Conservation (phyloP, 2,888 invertebrate species). For the Leptura quadrifasciata region DNA sequence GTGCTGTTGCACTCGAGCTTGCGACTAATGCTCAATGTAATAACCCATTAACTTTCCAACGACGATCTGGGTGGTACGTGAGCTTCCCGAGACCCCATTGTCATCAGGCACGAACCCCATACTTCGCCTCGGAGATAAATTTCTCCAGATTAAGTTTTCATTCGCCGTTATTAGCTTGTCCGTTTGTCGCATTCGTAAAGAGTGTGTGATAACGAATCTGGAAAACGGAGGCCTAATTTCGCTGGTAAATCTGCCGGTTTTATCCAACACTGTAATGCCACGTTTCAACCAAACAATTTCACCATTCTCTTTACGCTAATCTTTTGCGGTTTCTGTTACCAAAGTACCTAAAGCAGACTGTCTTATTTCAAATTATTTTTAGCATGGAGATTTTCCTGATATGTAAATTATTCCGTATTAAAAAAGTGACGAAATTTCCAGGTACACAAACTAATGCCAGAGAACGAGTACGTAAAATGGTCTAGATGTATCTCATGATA, state of each 20-base stretch:
- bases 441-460: too few species aligned
- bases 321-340: constrained; percentile 27
- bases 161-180: constrained; percentile 27
- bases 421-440: too few species aligned
- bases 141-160: constrained; percentile 30
- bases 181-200: constrained; percentile 20
- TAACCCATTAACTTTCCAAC: constrained; percentile 52
- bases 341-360: constrained; percentile 21
- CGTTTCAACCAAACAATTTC: constrained; percentile 30
- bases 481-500: too few species aligned
- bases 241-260: constrained; percentile 26
- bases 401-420: too few species aligned
- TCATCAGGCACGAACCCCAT: background rate
- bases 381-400: background rate
- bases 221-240: constrained; percentile 29
- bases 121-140: constrained; percentile 16
- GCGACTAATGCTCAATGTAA: constrained; percentile 57
- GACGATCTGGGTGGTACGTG: constrained; percentile 54
- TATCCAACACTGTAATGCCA: constrained; percentile 15
- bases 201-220: constrained; percentile 32
- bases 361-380: constrained; percentile 22
- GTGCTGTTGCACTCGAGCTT: constrained; percentile 50
- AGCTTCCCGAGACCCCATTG: constrained; percentile 27
- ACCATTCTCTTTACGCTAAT: constrained; percentile 33
- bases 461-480: too few species aligned